Evolutionary conservation across 1,140 invertebrate species (phyloP), one percentile per base, ranked within the genome.

Genomic region (Trachymyrmex cornetzi): DNA sequence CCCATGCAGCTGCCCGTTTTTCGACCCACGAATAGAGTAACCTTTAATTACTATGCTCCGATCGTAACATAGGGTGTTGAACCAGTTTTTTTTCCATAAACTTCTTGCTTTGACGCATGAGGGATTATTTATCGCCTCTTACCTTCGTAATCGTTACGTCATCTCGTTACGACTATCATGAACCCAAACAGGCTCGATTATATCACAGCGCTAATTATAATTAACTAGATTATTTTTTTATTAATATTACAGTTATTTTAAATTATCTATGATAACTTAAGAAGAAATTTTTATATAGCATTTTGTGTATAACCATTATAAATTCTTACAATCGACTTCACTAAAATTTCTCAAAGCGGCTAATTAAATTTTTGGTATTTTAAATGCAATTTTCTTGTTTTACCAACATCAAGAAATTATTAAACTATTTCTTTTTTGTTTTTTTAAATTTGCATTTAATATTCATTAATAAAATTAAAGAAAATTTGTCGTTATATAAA

Each of bases 1-100:
- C 11, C 24, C 22, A 5, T 55, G 30, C 64, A 71, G 30, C 64
- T 66, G 44, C 48, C 3, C 66, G 22, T 81, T 55, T 22, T 1
- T 74, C 55, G 61, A 11, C 22, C 74, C 27, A 27, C 44, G 66
- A 72, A 59, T 82, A 71, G 22, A 16, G 16, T 44, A 57, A 72
- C 69, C 38, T 61, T 82, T 82, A 82, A 82, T 82, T 82, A 82
- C 63, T 38, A 34, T 27, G 63, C n/a, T 57, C 34, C 22, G 79
- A 30, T 74, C 67, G 50, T 38, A 82, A 82, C 67, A 59, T 59
- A 3, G 24, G 16, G 34, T 22, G 2, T 12, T 38, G 38, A 34
- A 27, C 16, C n/a, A 19, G 48, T 22, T 53, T 67, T 79, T 67
- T 79, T 67, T 11, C 30, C 12, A 22, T 38, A 53, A 82, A 38